Evolutionary conservation across 1,140 invertebrate genomes (phyloP).

Genomic region (Liolophura sinensis): DNA sequence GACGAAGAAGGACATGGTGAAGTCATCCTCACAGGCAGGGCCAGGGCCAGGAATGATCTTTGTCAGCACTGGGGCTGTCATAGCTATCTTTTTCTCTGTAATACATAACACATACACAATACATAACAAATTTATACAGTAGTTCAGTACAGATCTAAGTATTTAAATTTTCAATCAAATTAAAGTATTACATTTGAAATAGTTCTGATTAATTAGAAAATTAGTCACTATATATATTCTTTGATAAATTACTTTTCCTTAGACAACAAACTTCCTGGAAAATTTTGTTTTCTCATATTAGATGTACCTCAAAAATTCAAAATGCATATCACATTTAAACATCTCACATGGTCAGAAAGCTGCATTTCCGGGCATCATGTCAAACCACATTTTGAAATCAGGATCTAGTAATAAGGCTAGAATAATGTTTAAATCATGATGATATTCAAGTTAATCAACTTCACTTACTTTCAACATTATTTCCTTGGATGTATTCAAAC

Average conservation of each 20-base stretch:
- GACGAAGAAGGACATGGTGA: constrained; percentile 55
- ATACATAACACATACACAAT: background rate
- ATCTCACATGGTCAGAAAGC: background rate
- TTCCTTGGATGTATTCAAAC: constrained; percentile 51
- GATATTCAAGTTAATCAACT: background rate
- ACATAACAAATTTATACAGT: background rate
- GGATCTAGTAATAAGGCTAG: too few species aligned
- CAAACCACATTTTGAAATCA: too few species aligned
- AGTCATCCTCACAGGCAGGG: constrained; percentile 49
- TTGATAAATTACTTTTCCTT: too few species aligned
- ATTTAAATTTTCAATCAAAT: background rate
- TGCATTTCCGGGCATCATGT: background rate
- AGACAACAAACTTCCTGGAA: too few species aligned
- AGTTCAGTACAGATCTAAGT: too few species aligned
- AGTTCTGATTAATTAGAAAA: background rate
- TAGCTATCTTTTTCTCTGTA: constrained; percentile 46
- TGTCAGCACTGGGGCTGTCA: constrained; percentile 54
- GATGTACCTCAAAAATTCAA: too few species aligned
- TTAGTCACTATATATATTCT: background rate
- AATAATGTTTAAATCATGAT: background rate
- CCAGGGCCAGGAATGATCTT: constrained; percentile 46
- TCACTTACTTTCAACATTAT: constrained; percentile 38
- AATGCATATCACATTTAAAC: background rate
- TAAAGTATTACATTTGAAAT: background rate
- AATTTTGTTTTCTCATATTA: too few species aligned